phyloP scores from a whole-genome alignment of 2,113 vertebrate species.

The Bos indicus region DNA sequence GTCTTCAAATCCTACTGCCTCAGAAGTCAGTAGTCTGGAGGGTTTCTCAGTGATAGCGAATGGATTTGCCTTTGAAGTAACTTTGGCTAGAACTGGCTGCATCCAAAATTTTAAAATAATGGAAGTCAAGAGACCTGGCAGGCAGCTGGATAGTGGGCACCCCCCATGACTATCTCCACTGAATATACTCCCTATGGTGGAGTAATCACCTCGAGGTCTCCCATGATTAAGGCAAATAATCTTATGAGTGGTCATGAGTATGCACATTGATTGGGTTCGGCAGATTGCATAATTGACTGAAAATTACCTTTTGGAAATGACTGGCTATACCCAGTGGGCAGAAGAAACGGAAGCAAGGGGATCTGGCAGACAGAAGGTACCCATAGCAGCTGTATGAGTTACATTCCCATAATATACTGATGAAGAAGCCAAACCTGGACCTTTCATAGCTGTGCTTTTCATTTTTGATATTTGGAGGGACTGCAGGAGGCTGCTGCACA shows the following conservation, averaged over 20 bases:
- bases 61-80: slow-evolving; percentile 58
- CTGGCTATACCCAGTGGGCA: slow-evolving; percentile 38
- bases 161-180: slow-evolving; percentile 12
- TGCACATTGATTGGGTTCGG: slow-evolving; percentile 61
- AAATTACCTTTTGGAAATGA: slow-evolving; percentile 67
- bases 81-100: slow-evolving; percentile 42
- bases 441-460: slow-evolving; percentile 37
- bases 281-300: slow-evolving; percentile 53
- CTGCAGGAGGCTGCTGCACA: neutral
- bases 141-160: neutral
- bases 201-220: slow-evolving; percentile 53
- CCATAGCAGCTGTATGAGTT: slow-evolving; percentile 53
- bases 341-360: slow-evolving; percentile 38
- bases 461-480: slow-evolving; percentile 5
- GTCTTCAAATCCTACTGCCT: neutral
- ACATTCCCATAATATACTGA: slow-evolving; percentile 53
- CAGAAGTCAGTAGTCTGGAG: neutral
- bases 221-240: slow-evolving; percentile 63
- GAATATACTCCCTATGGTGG: slow-evolving; percentile 20
- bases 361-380: slow-evolving; percentile 60
- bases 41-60: neutral
- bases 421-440: slow-evolving; percentile 42
- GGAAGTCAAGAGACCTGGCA: slow-evolving; percentile 57
- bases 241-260: slow-evolving; percentile 57
- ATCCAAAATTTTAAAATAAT: slow-evolving; percentile 37